Percentiles rank a stretch among this genome's conserved stretches.
phyloP scores from a whole-genome alignment of 2,888 invertebrate species.

The Liposcelis brunnea region DNA sequence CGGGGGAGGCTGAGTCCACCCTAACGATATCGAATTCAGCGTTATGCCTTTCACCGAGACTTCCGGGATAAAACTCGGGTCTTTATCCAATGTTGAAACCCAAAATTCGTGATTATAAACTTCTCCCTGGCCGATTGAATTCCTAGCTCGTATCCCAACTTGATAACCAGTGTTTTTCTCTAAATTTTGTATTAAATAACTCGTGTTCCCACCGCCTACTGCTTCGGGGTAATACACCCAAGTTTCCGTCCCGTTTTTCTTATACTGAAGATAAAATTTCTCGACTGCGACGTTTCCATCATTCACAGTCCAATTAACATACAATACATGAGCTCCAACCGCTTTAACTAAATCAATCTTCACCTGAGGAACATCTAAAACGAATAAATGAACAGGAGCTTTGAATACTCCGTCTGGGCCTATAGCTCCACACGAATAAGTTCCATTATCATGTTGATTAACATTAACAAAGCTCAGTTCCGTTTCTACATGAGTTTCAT shows the following conservation, averaged over 20 bases:
- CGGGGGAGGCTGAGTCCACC: conserved; percentile 52
- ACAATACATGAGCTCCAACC: conserved; percentile 56
- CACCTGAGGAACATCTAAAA: conserved; percentile 44
- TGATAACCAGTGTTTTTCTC: conserved; percentile 44
- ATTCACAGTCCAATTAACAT: conserved; percentile 65
- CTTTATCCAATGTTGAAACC: conserved; percentile 45
- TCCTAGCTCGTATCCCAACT: conserved; percentile 27
- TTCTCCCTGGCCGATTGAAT: conserved; percentile 41
- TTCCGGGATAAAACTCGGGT: conserved; percentile 62
- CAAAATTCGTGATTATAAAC: conserved; percentile 32
- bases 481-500: conserved; percentile 40
- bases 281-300: conserved; percentile 54
- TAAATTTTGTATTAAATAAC: conserved; percentile 48
- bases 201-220: conserved; percentile 45
- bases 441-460: conserved; percentile 52
- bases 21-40: conserved; percentile 59
- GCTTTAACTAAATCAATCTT: conserved; percentile 53
- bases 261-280: conserved; percentile 35
- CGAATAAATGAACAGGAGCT: conserved; percentile 33
- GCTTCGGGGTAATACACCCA: conserved; percentile 40
- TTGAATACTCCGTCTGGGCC: conserved; percentile 29
- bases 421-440: conserved; percentile 36
- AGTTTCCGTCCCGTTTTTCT: conserved; percentile 32
- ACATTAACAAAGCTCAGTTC: conserved; percentile 38
- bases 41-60: conserved; percentile 55